phyloP scores from a whole-genome alignment of 2,888 invertebrate genomes.

The Ernsta delagoae region DNA sequence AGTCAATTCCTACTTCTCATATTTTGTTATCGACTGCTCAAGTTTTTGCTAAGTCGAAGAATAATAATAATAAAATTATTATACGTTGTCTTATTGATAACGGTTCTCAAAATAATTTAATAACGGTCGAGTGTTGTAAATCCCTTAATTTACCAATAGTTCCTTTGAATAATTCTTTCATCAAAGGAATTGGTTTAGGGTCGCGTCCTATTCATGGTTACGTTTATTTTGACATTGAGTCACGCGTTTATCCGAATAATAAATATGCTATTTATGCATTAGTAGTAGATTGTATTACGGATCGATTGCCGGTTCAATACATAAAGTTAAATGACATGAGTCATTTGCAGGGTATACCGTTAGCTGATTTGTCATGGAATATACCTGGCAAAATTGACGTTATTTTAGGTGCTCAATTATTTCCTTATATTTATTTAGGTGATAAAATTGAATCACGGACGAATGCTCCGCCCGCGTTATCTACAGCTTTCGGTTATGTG shows the following conservation, averaged over 20 bases:
- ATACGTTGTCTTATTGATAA: conserved; percentile 4
- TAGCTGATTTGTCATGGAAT: conserved; percentile 2
- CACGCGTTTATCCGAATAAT: conserved; percentile 1
- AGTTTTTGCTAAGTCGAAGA: neutral
- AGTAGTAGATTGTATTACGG: neutral
- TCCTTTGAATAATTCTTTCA: conserved; percentile 6
- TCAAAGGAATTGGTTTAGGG: conserved; percentile 8
- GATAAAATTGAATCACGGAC: neutral
- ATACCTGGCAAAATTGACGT: conserved; percentile 1
- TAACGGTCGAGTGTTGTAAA: conserved; percentile 1
- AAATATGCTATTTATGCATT: neutral
- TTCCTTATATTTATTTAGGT: neutral
- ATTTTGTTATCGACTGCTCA: neutral
- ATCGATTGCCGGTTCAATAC: neutral
- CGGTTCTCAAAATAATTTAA: conserved; percentile 5
- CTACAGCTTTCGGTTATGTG: conserved; percentile 5
- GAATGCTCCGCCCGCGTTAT: neutral
- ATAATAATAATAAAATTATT: neutral
- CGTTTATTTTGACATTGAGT: conserved; percentile 9
- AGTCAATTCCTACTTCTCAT: neutral
- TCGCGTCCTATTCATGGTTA: neutral
- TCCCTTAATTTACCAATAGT: conserved; percentile 8
- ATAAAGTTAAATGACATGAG: neutral
- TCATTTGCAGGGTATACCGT: neutral
- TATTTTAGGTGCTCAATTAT: conserved; percentile 2